Percentiles rank a stretch among this genome's conserved stretches.
These are phyloP conservation scores for Petrolisthes manimaculis DNA, from an alignment of 2,888 invertebrate species.

Conservation along the genomic window DNA sequence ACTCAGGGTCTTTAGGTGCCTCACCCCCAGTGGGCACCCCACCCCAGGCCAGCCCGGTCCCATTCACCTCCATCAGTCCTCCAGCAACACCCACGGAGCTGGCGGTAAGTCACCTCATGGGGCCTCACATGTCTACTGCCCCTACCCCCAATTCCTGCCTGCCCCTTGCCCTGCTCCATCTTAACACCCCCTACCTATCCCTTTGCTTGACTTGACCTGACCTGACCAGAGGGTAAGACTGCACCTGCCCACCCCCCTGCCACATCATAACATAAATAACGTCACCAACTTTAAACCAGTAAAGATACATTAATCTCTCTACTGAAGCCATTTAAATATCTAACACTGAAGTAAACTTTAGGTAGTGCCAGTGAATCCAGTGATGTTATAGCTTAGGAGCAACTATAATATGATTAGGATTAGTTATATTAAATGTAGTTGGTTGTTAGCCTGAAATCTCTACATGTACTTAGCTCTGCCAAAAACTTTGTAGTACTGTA, in stretches of 20 bases:
- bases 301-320: neutral
- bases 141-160: constrained; percentile 21
- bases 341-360: neutral
- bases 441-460: neutral
- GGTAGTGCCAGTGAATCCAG: constrained; percentile 1
- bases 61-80: constrained; percentile 56
- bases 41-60: constrained; percentile 58
- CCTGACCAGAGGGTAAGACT: neutral
- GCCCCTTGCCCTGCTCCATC: neutral
- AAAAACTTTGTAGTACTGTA: neutral
- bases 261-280: neutral
- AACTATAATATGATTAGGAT: neutral
- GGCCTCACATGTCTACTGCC: constrained; percentile 24
- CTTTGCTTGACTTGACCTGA: neutral
- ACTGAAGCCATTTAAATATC: constrained; percentile 3
- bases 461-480: neutral
- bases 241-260: neutral
- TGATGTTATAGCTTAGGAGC: neutral
- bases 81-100: constrained; percentile 57
- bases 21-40: constrained; percentile 55
- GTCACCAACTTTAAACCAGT: neutral
- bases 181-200: neutral
- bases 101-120: constrained; percentile 51
- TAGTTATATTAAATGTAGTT: neutral
- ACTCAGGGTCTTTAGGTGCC: constrained; percentile 49